Percentiles rank a stretch among this genome's conserved stretches.
These are phyloP conservation scores for Molossus molossus DNA, from an alignment of 2,797 vertebrate genomes.

Conservation along the genomic window DNA sequence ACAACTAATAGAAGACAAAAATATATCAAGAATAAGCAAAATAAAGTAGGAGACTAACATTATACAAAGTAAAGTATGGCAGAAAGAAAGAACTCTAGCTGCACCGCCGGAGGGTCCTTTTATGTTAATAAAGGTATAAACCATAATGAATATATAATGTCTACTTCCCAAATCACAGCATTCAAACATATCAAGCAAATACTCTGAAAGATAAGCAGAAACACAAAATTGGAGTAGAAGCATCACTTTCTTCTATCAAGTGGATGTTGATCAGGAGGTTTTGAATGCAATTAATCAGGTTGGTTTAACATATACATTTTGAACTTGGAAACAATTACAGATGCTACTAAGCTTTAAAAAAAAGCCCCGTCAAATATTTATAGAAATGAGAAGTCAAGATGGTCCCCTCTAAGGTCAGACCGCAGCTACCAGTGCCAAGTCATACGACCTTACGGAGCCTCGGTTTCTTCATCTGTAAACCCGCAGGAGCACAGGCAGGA, in stretches of 20 bases:
- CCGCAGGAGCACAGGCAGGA: rapidly evolving
- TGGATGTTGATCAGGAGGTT: neutral
- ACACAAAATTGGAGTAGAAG: neutral
- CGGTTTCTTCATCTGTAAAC: neutral
- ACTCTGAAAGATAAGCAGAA: constrained; percentile 1
- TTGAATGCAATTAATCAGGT: neutral
- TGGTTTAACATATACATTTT: neutral
- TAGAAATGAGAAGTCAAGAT: neutral
- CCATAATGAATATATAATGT: neutral
- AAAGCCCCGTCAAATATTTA: neutral
- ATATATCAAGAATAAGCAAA: neutral
- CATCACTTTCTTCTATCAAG: neutral
- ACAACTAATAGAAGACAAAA: neutral
- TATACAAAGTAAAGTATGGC: neutral
- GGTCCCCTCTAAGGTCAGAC: neutral
- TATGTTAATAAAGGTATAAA: neutral
- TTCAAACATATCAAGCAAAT: neutral
- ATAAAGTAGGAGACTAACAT: neutral
- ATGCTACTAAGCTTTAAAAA: neutral
- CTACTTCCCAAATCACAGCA: neutral
- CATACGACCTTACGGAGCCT: neutral
- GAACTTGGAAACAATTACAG: neutral
- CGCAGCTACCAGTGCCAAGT: neutral
- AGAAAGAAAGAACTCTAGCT: neutral
- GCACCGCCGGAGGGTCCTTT: neutral